Evolutionary conservation across 1,140 invertebrate genomes (phyloP), one percentile per base, ranked within the genome.

Genomic region (Lordiphosa collinella): DNA sequence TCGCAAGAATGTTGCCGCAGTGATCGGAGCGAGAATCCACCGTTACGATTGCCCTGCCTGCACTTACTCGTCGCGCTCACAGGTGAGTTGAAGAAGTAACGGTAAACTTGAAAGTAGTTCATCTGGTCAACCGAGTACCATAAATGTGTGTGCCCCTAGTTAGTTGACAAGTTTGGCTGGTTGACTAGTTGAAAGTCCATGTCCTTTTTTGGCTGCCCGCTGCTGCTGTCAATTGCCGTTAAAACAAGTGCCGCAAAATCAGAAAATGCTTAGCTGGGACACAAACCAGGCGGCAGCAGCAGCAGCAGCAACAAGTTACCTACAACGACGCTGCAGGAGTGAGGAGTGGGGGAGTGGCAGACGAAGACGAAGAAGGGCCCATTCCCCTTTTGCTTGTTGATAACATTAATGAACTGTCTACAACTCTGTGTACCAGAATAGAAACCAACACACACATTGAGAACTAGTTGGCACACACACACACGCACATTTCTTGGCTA

Each of bases 331-430:
- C 18, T 32, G 12, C 37, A 22, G 37, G 13, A 40, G 14, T 14
- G 37, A 7, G 12, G 16, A 29, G 10, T 10, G 6, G 12, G 7
- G 14, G 1, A 9, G 13, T 29, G 25, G 25, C 16, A 18, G 16
- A n/a, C n/a, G 2, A 29, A 8, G 25, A 29, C 6, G 25, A 29
- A 7, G 25, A 29, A 29, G 25, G 25, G 25, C 57, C 32, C 51
- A 51, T 41, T 55, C 56, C 58, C 61, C 61, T 58, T 63, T 48
- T 40, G 37, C 63, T 64, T 65, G 66, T 63, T 71, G 66, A 75
- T 80, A 82, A 67, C 76, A 75, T 82, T 80, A 80, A 80, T 80
- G 66, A 80, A 80, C 76, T 80, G 76, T 82, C 76, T 80, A 74
- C 75, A 66, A 46, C 63, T 61, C 64, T 54, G 34, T 25, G 65